Evolutionary conservation across 2,113 vertebrate species (phyloP).

Genomic region (Erythrocercus mccallii): DNA sequence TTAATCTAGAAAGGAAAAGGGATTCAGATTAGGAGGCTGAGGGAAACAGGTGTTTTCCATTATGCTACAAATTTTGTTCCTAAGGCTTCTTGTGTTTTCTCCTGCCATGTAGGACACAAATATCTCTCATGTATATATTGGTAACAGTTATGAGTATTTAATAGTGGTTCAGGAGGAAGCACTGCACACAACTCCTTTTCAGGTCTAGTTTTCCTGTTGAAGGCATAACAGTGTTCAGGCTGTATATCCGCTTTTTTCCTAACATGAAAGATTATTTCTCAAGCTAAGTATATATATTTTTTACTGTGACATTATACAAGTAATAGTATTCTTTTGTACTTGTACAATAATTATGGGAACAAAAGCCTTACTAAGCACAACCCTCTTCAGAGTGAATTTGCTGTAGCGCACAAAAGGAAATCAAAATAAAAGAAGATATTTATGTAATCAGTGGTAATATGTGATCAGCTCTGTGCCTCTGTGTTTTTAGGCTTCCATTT

Average conservation of each 20-base stretch:
- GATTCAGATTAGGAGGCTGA: not conserved
- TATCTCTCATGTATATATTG: not conserved
- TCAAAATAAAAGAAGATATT: constrained; percentile 1
- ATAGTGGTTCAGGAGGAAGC: not conserved
- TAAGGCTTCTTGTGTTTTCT: not conserved
- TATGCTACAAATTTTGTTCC: not conserved
- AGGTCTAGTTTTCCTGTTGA: not conserved
- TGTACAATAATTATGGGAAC: not conserved
- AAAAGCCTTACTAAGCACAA: not conserved
- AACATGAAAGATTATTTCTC: not conserved
- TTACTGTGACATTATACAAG: not conserved
- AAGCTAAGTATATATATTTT: not conserved
- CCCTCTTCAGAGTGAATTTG: not conserved
- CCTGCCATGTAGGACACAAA: not conserved
- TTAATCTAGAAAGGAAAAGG: not conserved
- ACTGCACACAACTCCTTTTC: not conserved
- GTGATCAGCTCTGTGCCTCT: not conserved
- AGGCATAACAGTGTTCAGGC: not conserved
- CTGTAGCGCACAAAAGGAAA: constrained; percentile 16
- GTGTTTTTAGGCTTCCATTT: not conserved
- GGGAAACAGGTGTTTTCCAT: not conserved
- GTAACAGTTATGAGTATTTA: not conserved
- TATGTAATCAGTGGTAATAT: not conserved
- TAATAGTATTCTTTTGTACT: not conserved
- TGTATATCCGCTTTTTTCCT: not conserved